Conservation (phyloP, 2,113 vertebrate species). For the Brachyistius frenatus region DNA sequence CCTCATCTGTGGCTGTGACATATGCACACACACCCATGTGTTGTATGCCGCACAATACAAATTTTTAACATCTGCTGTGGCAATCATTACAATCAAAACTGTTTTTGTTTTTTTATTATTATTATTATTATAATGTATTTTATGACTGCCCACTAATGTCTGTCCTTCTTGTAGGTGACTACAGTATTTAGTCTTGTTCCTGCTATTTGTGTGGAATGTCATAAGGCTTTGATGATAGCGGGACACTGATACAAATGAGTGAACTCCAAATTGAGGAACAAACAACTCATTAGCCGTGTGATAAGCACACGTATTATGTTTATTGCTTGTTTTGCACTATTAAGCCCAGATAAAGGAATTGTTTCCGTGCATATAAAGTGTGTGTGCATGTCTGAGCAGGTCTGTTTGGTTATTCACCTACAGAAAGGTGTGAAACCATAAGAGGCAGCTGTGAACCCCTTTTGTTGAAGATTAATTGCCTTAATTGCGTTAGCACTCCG, state of each 20-base stretch:
- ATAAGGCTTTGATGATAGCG: slow-evolving; percentile 1
- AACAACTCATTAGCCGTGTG: not conserved
- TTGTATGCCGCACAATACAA: slow-evolving; percentile 23
- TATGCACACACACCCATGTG: not conserved
- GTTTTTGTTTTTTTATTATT: no score
- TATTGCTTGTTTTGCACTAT: no score
- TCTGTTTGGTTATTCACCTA: slow-evolving; percentile 57
- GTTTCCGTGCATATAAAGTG: not conserved
- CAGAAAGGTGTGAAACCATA: slow-evolving; percentile 66
- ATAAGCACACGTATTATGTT: no score
- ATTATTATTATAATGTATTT: not conserved
- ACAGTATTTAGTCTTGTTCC: not conserved
- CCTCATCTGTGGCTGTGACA: slow-evolving; percentile 27
- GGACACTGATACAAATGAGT: slow-evolving; percentile 2
- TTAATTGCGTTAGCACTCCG: slow-evolving; percentile 84
- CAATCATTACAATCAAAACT: slow-evolving; percentile 13
- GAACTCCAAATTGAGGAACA: slow-evolving; percentile 5
- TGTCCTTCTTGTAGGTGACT: slow-evolving; percentile 13
- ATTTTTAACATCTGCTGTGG: slow-evolving; percentile 44
- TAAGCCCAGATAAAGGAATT: not conserved
- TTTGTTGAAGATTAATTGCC: slow-evolving; percentile 84
- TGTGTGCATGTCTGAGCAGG: slow-evolving; percentile 15
- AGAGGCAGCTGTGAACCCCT: slow-evolving; percentile 65
- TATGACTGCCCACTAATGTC: slow-evolving; percentile 8
- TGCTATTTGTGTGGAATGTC: slow-evolving; percentile 17